A percentile compares a stretch with the other conserved stretches of the same genome.
phyloP scores from a whole-genome alignment of 2,888 invertebrate genomes.

The Pammene fasciana region DNA sequence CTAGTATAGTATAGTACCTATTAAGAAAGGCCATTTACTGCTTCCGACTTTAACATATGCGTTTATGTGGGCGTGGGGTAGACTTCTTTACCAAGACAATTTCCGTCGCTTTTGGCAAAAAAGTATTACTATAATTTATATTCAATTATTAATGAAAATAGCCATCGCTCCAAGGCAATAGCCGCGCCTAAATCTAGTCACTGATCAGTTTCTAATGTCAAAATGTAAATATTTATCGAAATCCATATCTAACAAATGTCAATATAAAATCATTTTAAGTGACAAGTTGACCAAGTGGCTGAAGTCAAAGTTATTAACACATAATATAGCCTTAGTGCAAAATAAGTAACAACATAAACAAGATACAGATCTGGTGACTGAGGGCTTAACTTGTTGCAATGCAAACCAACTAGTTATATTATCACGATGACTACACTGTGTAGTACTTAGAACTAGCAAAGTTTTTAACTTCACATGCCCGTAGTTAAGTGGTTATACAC shows the following conservation, averaged over 20 bases:
- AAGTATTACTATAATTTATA: background rate
- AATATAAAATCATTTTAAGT: slow-evolving; percentile 25
- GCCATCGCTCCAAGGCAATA: slow-evolving; percentile 3
- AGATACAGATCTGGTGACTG: background rate
- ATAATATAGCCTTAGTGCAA: background rate
- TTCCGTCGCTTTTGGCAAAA: background rate
- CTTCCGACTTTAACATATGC: too few species aligned
- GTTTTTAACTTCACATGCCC: background rate
- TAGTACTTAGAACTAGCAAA: background rate
- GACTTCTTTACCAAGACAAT: too few species aligned
- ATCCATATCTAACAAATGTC: slow-evolving; percentile 35
- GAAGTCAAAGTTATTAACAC: background rate
- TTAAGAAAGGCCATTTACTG: too few species aligned
- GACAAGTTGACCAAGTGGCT: slow-evolving; percentile 31
- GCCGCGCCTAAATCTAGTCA: background rate
- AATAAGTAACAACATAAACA: slow-evolving; percentile 13
- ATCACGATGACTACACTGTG: background rate
- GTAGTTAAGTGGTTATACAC: background rate
- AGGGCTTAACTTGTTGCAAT: background rate
- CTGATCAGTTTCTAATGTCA: slow-evolving; percentile 28
- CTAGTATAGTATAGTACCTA: too few species aligned
- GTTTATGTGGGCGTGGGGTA: too few species aligned
- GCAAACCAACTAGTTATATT: background rate
- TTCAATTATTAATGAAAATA: background rate
- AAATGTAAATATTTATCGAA: slow-evolving; percentile 33